These are phyloP conservation scores for Porites evermanni DNA, from an alignment of 92 coral and sea anemone species.

Conservation along the genomic window DNA sequence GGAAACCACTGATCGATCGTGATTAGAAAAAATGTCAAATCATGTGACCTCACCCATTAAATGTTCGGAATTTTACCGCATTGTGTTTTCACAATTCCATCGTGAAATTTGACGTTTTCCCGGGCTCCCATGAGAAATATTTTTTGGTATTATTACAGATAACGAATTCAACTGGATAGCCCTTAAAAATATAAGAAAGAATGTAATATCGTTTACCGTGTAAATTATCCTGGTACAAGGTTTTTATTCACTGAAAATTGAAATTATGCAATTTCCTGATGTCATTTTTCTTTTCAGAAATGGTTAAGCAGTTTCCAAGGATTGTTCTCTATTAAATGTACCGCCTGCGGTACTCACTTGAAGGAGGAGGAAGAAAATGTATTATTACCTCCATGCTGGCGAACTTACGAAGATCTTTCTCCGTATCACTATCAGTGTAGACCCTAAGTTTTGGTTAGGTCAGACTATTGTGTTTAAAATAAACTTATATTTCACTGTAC, in stretches of 20 bases:
- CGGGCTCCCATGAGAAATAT: neutral
- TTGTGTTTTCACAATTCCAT: no score
- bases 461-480: neutral
- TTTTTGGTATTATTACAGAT: no score
- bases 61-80: no score
- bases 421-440: constrained; percentile 90
- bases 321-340: constrained; percentile 85
- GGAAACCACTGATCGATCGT: no score
- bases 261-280: neutral
- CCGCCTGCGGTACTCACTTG: constrained; percentile 78
- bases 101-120: neutral
- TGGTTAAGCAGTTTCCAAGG: constrained; percentile 91
- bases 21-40: no score
- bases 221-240: no score
- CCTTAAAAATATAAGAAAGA: no score
- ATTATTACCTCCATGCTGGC: constrained; percentile 92
- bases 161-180: no score
- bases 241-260: no score
- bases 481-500: neutral
- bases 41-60: no score
- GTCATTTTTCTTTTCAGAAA: constrained; percentile 62
- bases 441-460: constrained; percentile 6
- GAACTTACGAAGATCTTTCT: constrained; percentile 70
- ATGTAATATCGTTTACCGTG: no score
- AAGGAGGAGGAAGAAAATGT: constrained; percentile 80